phyloP scores from a whole-genome alignment of 2,797 vertebrate genomes.

The Gorsachius magnificus region DNA sequence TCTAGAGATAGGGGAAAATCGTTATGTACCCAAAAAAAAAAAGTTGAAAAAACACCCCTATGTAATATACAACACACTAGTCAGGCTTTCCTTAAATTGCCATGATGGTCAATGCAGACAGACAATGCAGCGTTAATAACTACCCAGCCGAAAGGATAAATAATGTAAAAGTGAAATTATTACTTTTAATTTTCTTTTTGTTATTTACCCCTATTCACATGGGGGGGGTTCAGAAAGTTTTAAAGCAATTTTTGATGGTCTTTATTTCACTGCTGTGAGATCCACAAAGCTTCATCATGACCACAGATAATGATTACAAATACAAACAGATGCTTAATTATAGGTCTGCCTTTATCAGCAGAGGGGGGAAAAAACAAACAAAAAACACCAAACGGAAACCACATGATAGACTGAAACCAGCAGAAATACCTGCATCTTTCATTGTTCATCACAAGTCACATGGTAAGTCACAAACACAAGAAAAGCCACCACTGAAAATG shows the following conservation, averaged over 20 bases:
- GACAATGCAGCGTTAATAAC: neutral
- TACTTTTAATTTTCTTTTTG: neutral
- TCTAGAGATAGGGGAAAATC: neutral
- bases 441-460: neutral
- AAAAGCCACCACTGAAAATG: neutral
- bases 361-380: too few relatives aligned
- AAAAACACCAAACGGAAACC: neutral
- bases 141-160: neutral
- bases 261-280: neutral
- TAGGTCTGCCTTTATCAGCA: too few relatives aligned
- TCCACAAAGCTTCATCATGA: neutral
- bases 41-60: neutral
- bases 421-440: neutral
- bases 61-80: neutral
- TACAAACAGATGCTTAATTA: neutral
- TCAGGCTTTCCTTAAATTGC: neutral
- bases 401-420: neutral
- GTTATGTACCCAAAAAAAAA: neutral
- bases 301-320: neutral
- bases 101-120: neutral
- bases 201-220: neutral
- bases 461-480: neutral
- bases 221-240: neutral
- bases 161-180: too few relatives aligned
- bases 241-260: neutral